Base-by-base conservation (phyloP, 92 coral and sea anemone species). In the Parazoanthus darwini region DNA sequence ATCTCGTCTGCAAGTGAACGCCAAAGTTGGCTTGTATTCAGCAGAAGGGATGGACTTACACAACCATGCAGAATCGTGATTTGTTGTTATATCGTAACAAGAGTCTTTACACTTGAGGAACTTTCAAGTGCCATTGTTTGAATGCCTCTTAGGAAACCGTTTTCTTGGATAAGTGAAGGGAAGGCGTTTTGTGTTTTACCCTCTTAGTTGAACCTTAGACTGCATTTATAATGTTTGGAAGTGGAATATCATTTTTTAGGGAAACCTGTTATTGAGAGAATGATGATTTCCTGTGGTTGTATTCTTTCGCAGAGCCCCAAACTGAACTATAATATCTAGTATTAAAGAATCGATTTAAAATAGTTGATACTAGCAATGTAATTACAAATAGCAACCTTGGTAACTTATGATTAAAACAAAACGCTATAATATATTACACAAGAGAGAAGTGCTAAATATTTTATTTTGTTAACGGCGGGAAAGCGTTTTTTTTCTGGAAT, bases 351-450 rank as follows among this genome's bases (percentile, higher is more conserved):
- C 20, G 33, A 29, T 29, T 29, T 29, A 29, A 29, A 54, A 54
- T 2, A 11, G 59, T 54, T 11, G 18, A 37, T 35, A 18, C 22
- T 35, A 74, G n/a, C 78, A 76, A 36, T 5, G 48, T 18, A 18
- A 44, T 37, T 18, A 22, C 14, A 76, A 8, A 39, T 6, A 44
- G n/a, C 46, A 39, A 20, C 48, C 25, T 42, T 23, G 51, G 48
- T 44, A 42, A 15, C 39, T 76, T 18, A 2, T 44, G 15, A 76
- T 76, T 76, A 76, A 63, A 76, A 75, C 79, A 38, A 37, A 76
- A 76, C 18, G 48, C n/a, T 16, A 76, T 76, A 76, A 76, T 76
- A 39, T 76, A 76, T 76, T 76, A 76, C 80, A 39, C n/a, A 76
- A 22, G 80, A 76, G 48, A 37, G 48, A 76, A 39, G 13, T 35